A percentile compares a stretch with the other conserved stretches of the same genome.
Evolutionary conservation across 2,888 invertebrate genomes (phyloP).

Genomic region (Sinhomidia bicolor): DNA sequence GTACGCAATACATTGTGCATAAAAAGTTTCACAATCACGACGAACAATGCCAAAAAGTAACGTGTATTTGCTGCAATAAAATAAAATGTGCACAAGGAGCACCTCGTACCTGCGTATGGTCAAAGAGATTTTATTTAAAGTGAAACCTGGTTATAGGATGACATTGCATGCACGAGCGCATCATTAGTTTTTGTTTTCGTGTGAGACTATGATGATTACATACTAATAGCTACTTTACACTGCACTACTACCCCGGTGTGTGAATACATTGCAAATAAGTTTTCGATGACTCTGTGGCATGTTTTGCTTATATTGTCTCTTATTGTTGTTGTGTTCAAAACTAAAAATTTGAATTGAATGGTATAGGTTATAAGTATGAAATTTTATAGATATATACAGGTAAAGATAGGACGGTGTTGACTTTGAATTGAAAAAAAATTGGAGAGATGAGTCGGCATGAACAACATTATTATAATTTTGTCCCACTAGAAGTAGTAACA

Average conservation of each 20-base stretch:
- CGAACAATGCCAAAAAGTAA: slow-evolving; percentile 34
- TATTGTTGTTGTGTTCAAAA: background rate
- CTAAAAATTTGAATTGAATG: background rate
- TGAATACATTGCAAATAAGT: slow-evolving; percentile 47
- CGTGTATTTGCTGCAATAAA: background rate
- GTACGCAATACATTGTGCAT: background rate
- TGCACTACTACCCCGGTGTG: background rate
- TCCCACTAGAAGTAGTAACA: background rate
- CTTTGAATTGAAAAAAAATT: slow-evolving; percentile 43
- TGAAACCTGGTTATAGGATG: slow-evolving; percentile 51
- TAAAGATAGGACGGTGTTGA: slow-evolving; percentile 12
- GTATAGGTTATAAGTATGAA: background rate
- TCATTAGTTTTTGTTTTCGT: slow-evolving; percentile 52
- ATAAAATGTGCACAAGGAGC: background rate
- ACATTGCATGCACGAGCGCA: slow-evolving; percentile 64
- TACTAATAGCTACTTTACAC: background rate
- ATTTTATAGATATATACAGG: background rate
- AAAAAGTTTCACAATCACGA: slow-evolving; percentile 8
- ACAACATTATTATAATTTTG: background rate
- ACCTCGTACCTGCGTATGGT: slow-evolving; percentile 44
- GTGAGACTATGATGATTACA: slow-evolving; percentile 56
- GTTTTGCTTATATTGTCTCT: slow-evolving; percentile 8
- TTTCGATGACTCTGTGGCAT: slow-evolving; percentile 59
- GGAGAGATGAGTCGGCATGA: slow-evolving; percentile 39
- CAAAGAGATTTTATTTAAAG: slow-evolving; percentile 5